A percentile compares a stretch with the other conserved stretches of the same genome.
Evolutionary conservation across 1,140 invertebrate genomes (phyloP).

Genomic region (Batillaria attramentaria): DNA sequence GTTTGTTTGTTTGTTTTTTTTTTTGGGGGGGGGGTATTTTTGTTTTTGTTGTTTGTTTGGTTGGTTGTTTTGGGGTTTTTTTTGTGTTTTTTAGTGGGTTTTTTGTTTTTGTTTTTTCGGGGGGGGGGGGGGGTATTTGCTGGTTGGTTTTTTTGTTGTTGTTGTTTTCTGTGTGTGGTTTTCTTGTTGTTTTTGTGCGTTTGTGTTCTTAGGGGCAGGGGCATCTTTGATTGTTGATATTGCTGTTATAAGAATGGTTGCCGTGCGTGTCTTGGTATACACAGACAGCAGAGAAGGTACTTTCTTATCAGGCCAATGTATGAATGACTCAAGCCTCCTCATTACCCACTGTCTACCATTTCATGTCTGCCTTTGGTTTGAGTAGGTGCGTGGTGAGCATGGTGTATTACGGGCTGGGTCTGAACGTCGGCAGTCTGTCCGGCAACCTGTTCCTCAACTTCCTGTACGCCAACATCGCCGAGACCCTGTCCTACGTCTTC

Average conservation of each 20-base stretch:
- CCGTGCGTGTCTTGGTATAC: no score
- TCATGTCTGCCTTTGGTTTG: no score
- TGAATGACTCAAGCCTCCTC: no score
- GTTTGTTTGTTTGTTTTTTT: neutral
- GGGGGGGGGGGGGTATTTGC: no score
- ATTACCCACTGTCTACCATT: no score
- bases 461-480: conserved; percentile 77
- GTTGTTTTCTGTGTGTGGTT: no score
- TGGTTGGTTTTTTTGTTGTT: no score
- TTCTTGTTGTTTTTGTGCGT: neutral
- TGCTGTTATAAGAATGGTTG: neutral
- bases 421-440: conserved; percentile 59
- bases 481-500: conserved; percentile 78
- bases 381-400: conserved; percentile 60
- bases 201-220: neutral
- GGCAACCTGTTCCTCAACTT: conserved; percentile 67
- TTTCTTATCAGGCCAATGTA: no score
- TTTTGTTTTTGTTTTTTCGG: neutral
- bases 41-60: neutral
- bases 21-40: neutral
- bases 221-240: neutral
- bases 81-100: neutral
- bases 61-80: neutral
- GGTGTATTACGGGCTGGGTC: conserved; percentile 74
- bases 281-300: no score